Evolutionary conservation across 2,888 invertebrate species (phyloP).

Genomic region (Parnassius glacialis): DNA sequence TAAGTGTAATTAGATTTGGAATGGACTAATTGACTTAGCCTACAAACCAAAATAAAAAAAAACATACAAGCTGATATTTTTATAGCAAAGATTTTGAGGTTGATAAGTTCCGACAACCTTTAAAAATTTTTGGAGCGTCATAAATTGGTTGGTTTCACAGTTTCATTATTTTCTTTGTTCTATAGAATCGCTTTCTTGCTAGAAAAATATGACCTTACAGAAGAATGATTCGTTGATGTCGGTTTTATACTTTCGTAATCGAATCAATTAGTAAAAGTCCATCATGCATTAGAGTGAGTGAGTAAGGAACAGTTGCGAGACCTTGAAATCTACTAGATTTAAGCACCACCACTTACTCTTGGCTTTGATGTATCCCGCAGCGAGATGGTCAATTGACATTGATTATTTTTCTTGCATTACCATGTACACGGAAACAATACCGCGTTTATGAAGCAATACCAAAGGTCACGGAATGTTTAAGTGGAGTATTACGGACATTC

Average conservation of each 20-base stretch:
- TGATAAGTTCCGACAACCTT: no score
- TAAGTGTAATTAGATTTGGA: no score
- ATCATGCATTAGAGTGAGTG: constrained; percentile 4
- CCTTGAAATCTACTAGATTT: constrained; percentile 50
- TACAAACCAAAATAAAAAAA: no score
- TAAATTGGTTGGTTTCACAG: no score
- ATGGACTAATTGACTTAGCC: no score
- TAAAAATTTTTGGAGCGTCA: no score
- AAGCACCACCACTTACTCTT: constrained; percentile 35
- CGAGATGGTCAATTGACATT: constrained; percentile 47
- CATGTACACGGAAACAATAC: constrained; percentile 22
- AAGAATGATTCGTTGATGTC: no score
- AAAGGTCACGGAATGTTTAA: constrained; percentile 15
- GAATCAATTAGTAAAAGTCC: background rate
- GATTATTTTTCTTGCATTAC: constrained; percentile 33
- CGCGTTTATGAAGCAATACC: constrained; percentile 4
- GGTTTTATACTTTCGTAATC: background rate
- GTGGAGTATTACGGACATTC: background rate
- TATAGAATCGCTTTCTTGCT: no score
- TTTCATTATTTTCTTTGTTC: no score
- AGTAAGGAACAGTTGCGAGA: constrained; percentile 24
- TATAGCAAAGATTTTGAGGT: no score
- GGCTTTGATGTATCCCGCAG: constrained; percentile 34
- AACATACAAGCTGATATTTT: no score
- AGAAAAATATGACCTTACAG: no score